Base-by-base conservation (phyloP, 2,888 invertebrate species). In the Scaptomyza polygonia region DNA sequence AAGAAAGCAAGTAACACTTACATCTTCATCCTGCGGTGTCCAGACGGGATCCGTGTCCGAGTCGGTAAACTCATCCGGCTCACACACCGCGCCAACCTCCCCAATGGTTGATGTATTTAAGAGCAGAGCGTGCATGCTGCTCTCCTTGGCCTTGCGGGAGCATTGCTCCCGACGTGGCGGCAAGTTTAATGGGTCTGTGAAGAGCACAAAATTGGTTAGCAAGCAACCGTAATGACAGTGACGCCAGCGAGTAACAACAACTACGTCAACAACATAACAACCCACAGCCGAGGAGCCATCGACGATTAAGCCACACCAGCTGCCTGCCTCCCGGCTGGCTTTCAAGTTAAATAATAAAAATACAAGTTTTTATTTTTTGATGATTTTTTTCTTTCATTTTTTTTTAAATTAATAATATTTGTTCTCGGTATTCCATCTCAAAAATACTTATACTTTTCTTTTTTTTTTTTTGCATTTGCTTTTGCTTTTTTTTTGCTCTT, bases 1-100 rank as follows among this genome's bases (percentile, higher is more conserved):
- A 32, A 30, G 32, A 45, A 45, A 51, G 45, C 49, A 29, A 47
- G 48, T 42, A 70, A 51, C 54, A 89, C 88, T 89, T 90, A 92
- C 92, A 86, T 92, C 91, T 78, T 93, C 93, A 34, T 93, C 93
- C 67, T 93, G 93, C 8, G 95, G 95, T n/a, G 94, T 95, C 95
- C 95, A 95, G n/a, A 94, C 95, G 8, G 95, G 95, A 93, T 95
- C 95, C 8, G 94, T 93, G 90, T 95, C 95, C 1, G 95, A 95
- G 90, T 94, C 94, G 36, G 92, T 92, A 83, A 93, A 93, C 86
- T 94, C 94, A 29, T 92, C 91, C 6, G 93, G 92, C 72, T 94
- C 94, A 76, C 94, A 94, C 42, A 89, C 79, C 89, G 92, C 66
- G 54, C 83, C 88, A 54, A 77, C 78, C 59, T 81, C 81, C 67